These are phyloP conservation scores for Diarsia rubi DNA, from an alignment of 2,888 invertebrate genomes.

Conservation along the genomic window DNA sequence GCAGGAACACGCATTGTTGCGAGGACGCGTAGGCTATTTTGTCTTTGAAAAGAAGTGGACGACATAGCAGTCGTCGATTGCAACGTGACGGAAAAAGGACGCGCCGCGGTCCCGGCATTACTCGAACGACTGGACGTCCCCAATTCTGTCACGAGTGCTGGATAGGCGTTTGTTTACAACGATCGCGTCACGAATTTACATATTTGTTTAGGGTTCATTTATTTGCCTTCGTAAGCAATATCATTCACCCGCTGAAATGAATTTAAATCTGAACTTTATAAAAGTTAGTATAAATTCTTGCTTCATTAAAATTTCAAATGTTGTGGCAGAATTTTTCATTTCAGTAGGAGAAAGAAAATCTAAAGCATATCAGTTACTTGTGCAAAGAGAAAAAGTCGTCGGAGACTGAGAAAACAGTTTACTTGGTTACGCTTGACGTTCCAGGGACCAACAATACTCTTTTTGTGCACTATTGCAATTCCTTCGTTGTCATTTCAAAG, in stretches of 20 bases:
- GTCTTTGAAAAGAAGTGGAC: slow-evolving; percentile 37
- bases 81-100: slow-evolving; percentile 27
- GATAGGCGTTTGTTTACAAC: slow-evolving; percentile 34
- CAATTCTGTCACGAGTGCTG: slow-evolving; percentile 18
- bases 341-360: slow-evolving; percentile 47
- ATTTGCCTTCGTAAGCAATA: slow-evolving; percentile 27
- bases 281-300: slow-evolving; percentile 10
- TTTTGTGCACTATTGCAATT: slow-evolving; percentile 62
- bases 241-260: slow-evolving; percentile 18
- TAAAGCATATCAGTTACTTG: slow-evolving; percentile 61
- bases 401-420: slow-evolving; percentile 49
- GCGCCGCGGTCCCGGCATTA: slow-evolving; percentile 17
- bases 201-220: slow-evolving; percentile 39
- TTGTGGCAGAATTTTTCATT: slow-evolving; percentile 45
- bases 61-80: slow-evolving; percentile 19
- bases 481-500: slow-evolving; percentile 59
- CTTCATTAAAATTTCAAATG: slow-evolving; percentile 47
- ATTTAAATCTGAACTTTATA: slow-evolving; percentile 30
- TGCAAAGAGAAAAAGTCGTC: slow-evolving; percentile 56
- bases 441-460: slow-evolving; percentile 47
- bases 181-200: slow-evolving; percentile 21
- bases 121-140: slow-evolving; percentile 23
- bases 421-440: slow-evolving; percentile 58
- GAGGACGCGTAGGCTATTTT: slow-evolving; percentile 35
- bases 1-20: slow-evolving; percentile 55